phyloP scores from a whole-genome alignment of 2,113 vertebrate genomes.

The Ictalurus punctatus region DNA sequence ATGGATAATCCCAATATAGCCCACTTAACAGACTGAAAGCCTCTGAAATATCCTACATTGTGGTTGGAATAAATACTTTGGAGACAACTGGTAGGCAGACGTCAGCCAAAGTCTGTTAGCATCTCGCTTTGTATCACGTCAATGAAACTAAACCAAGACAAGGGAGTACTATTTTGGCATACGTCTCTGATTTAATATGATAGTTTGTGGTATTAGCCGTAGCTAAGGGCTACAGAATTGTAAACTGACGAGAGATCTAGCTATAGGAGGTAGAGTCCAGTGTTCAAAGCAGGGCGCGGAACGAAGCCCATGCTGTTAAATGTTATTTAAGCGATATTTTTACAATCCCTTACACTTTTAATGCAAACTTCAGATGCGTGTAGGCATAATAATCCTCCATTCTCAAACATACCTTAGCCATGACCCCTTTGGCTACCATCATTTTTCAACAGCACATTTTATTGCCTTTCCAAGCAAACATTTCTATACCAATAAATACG shows the following conservation, averaged over 20 bases:
- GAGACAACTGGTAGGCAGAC: not conserved
- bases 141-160: not conserved
- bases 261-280: not conserved
- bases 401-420: not conserved
- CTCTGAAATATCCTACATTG: not conserved
- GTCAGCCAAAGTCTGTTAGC: not conserved
- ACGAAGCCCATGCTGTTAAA: constrained; percentile 1
- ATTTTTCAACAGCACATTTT: not conserved
- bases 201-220: not conserved
- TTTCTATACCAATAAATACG: not conserved
- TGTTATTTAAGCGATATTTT: constrained; percentile 39
- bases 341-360: constrained; percentile 45
- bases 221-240: constrained; percentile 27
- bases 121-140: not conserved
- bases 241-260: not conserved
- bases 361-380: constrained; percentile 3
- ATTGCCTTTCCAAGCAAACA: not conserved
- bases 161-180: not conserved
- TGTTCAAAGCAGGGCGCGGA: not conserved
- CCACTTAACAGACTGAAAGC: not conserved
- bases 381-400: not conserved
- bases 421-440: not conserved
- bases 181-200: not conserved
- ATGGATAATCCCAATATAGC: not conserved
- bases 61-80: not conserved